Conservation (phyloP, 1,140 invertebrate genomes). For the Elymnias hypermnestra region DNA sequence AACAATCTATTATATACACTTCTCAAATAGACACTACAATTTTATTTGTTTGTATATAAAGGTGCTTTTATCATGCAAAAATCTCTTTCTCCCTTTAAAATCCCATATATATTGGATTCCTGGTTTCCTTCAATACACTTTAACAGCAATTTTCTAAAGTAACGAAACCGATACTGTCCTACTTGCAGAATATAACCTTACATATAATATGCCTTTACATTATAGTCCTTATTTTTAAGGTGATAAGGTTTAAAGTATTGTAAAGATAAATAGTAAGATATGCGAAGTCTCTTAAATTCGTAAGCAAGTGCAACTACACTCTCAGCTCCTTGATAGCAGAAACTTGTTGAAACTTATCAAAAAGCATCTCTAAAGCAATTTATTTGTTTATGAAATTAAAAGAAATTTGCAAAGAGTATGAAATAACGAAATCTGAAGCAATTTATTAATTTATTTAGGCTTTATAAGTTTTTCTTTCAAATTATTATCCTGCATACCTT, state of each 20-base stretch:
- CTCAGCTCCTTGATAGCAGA: constrained; percentile 6
- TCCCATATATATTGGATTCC: constrained; percentile 1
- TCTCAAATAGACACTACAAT: too few relatives aligned
- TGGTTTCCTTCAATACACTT: constrained; percentile 2
- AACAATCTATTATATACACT: too few relatives aligned
- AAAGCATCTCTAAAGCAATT: constrained; percentile 4
- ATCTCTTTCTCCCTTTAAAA: neutral
- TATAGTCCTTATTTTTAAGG: neutral
- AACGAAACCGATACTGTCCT: constrained; percentile 6
- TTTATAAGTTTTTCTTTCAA: too few relatives aligned
- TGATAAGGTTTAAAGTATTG: neutral
- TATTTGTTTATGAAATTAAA: neutral
- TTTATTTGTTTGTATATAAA: too few relatives aligned
- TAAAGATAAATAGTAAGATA: neutral
- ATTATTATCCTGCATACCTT: too few relatives aligned
- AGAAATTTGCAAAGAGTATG: too few relatives aligned
- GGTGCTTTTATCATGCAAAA: too few relatives aligned
- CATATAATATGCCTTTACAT: constrained; percentile 4
- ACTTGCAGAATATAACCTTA: too few relatives aligned
- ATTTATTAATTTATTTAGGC: too few relatives aligned
- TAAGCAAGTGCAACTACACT: constrained; percentile 9
- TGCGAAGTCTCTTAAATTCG: constrained; percentile 13
- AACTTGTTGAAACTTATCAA: constrained; percentile 8
- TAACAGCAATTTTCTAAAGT: constrained; percentile 13
- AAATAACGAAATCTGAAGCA: too few relatives aligned